Evolutionary conservation across 2,113 vertebrate species (phyloP), one percentile per base, ranked within the genome.

Genomic region (Mastomys natalensis): DNA sequence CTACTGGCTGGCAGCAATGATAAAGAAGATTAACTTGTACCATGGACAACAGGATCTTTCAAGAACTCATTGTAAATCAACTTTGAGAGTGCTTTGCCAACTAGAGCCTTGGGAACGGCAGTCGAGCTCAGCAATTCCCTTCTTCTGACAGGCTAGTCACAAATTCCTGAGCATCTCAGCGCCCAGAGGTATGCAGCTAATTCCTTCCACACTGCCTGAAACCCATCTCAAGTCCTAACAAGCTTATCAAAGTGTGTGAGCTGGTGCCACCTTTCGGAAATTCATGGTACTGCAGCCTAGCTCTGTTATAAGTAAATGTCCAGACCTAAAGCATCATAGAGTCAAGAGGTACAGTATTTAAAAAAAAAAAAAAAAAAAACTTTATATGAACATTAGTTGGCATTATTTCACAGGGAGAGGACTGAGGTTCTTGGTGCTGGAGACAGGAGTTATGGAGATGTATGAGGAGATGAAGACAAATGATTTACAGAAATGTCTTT

Each of bases 151-250:
- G n/a, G 43, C 31, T 58, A 8, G 51, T 90, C 0, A 1, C 40
- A 76, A 66, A 64, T 45, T 58, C 86, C 51, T 31, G 13, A 96
- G 78, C 64, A 82, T 91, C 84, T 45, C 51, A 51, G 55, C 85
- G 77, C 53, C 8, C 16, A 90, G 80, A 92, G 48, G 1, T 51
- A n/a, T 53, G 74, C 76, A 81, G 55, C 37, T 68, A 24, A 70
- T 89, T 92, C 10, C 68, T 88, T 85, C 51, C 76, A 74, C 31
- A 43, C 77, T 66, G 84, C n/a, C 43, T 62, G 84, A 93, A 89
- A 77, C 70, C 68, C 5, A n/a, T 31, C 45, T 53, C 51, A 37
- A 84, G 66, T n/a, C 12, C 5, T 1, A 92, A 70, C 37, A 26
- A 2, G 87, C 53, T 16, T 48, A 85, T 26, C 13, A 62, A 93